Percentiles rank a stretch among this genome's conserved stretches.
Conservation (phyloP, 2,888 invertebrate genomes). For the Meliscaeva auricollis region DNA sequence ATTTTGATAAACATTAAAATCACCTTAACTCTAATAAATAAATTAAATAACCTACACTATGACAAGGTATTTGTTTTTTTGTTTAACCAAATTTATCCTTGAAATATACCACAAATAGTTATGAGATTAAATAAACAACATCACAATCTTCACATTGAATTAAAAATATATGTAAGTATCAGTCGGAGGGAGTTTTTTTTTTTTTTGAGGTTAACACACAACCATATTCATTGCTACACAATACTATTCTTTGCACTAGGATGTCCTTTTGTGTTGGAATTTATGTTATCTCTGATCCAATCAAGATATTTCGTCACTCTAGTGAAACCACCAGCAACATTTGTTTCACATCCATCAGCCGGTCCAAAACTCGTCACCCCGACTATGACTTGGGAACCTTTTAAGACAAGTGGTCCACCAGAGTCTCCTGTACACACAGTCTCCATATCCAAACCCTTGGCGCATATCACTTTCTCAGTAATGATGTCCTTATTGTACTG, state of each 20-base stretch:
- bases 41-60: conserved; percentile 54
- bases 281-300: conserved; percentile 82
- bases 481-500: conserved; percentile 81
- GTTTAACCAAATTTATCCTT: conserved; percentile 2
- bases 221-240: conserved; percentile 42
- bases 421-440: conserved; percentile 83
- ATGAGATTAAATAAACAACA: conserved; percentile 36
- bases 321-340: conserved; percentile 82
- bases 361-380: conserved; percentile 83
- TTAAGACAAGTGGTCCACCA: conserved; percentile 82
- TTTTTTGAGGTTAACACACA: neutral
- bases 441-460: conserved; percentile 81
- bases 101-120: conserved; percentile 11
- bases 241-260: conserved; percentile 55
- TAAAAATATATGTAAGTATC: conserved; percentile 46
- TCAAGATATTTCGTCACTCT: conserved; percentile 82
- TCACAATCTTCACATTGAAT: conserved; percentile 39
- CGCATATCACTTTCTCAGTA: conserved; percentile 81
- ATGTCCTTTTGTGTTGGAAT: conserved; percentile 68
- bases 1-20: no score
- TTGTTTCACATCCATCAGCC: conserved; percentile 81
- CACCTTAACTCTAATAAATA: conserved; percentile 50
- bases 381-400: conserved; percentile 80
- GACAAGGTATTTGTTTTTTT: conserved; percentile 24
- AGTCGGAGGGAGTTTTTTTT: conserved; percentile 40